These are phyloP conservation scores for sheep (Ovis aries) DNA, from an alignment of 2,113 vertebrate species.

Conservation along the genomic window ARS-UI_Ramb_v3.0 NC_056059.1:57996501-57997000, in stretches of 20 bases:
- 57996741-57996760: not conserved
- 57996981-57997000: not conserved
- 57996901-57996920: not conserved
- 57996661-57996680: not conserved
- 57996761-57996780: not conserved
- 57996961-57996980: not conserved
- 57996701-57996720: accelerated
- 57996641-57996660: no score
- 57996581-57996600: not conserved
- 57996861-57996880: not conserved
- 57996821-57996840: not conserved
- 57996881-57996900: not conserved
- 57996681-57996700: not conserved
- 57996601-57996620: not conserved
- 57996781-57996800: not conserved
- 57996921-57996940: not conserved
- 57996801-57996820: no score
- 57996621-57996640: not conserved
- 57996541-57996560: not conserved
- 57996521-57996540: no score
- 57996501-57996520: not conserved
- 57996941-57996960: not conserved
- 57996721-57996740: not conserved
- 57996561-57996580: not conserved
- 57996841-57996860: not conserved